Evolutionary conservation across 2,888 invertebrate species (phyloP).

Genomic region (Polymixis flavicincta): DNA sequence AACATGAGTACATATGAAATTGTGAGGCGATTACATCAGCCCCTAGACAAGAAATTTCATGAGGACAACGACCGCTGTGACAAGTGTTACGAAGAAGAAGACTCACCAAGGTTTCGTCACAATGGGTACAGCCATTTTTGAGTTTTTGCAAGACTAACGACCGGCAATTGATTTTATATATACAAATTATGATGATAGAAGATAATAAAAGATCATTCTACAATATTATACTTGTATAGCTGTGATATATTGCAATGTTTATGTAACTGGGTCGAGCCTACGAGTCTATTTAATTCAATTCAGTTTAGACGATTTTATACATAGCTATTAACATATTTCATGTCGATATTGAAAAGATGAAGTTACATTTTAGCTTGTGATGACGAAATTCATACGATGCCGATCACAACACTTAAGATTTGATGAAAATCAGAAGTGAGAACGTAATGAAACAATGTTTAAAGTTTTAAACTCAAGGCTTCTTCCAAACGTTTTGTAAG

Average conservation of each 20-base stretch:
- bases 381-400: constrained; percentile 22
- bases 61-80: too few species aligned
- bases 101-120: neutral
- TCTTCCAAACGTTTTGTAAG: constrained; percentile 29
- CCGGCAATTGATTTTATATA: neutral
- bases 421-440: constrained; percentile 25
- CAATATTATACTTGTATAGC: constrained; percentile 3
- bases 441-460: constrained; percentile 28
- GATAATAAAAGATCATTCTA: neutral
- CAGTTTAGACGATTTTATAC: neutral
- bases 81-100: too few species aligned
- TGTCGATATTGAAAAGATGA: constrained; percentile 18
- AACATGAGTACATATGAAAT: too few species aligned
- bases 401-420: constrained; percentile 10
- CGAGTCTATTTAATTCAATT: constrained; percentile 6
- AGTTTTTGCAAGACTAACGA: neutral
- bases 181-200: too few species aligned
- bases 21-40: too few species aligned
- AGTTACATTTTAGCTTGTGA: neutral
- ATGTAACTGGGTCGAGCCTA: constrained; percentile 37
- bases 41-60: too few species aligned
- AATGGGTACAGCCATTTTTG: neutral
- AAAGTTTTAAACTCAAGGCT: too few species aligned
- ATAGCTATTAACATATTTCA: neutral
- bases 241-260: constrained; percentile 15